Evolutionary conservation across 2,888 invertebrate genomes (phyloP).

Genomic region (Nipponacmea schrenckii): DNA sequence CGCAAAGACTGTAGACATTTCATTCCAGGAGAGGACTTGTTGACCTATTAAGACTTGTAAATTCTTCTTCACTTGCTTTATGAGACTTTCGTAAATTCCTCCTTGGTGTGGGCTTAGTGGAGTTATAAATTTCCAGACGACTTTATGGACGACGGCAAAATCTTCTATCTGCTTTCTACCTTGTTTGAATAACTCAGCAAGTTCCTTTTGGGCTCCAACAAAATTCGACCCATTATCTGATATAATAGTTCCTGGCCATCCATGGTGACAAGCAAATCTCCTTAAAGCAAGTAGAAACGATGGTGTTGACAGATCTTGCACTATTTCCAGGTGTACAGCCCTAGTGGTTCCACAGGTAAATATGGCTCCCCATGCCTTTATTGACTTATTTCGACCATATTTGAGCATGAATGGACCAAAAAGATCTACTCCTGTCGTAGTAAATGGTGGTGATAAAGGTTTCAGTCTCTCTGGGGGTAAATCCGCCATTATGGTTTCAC

Average conservation of each 20-base stretch:
- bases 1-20: conserved; percentile 19
- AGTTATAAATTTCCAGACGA: conserved; percentile 15
- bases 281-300: conserved; percentile 21
- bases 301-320: conserved; percentile 16
- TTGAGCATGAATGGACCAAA: conserved; percentile 21
- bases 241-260: conserved; percentile 19
- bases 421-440: conserved; percentile 15
- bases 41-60: conserved; percentile 11
- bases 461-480: conserved; percentile 9
- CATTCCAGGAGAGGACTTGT: conserved; percentile 16
- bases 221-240: conserved; percentile 19
- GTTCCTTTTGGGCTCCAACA: conserved; percentile 6
- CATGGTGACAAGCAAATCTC: conserved; percentile 17
- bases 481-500: conserved; percentile 17
- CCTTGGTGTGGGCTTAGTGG: conserved; percentile 20
- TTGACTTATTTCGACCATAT: conserved; percentile 12
- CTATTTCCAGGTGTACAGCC: conserved; percentile 26
- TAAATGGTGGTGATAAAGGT: conserved; percentile 14
- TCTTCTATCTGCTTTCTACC: conserved; percentile 10
- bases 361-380: conserved; percentile 21
- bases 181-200: conserved; percentile 11
- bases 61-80: conserved; percentile 17
- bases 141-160: background rate
- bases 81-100: conserved; percentile 12
- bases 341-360: conserved; percentile 20